Conservation (phyloP, 2,888 invertebrate genomes). For the Caradrina clavipalpis region DNA sequence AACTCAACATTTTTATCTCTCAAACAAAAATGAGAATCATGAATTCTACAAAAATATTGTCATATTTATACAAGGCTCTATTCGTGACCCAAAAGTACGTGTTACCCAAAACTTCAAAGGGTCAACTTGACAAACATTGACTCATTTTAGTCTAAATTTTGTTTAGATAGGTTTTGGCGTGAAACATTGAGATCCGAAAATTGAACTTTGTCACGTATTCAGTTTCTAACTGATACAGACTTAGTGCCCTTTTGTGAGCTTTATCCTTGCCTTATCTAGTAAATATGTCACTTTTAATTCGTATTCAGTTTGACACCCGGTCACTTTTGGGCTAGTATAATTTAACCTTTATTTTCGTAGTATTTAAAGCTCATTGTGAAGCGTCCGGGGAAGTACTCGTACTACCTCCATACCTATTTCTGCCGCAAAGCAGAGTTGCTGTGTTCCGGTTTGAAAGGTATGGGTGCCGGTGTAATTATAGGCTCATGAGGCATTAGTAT, state of each 20-base stretch:
- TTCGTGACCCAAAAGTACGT: constrained; percentile 21
- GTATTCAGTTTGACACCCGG: not conserved
- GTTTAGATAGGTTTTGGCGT: constrained; percentile 54
- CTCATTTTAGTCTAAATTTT: constrained; percentile 60
- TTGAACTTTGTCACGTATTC: constrained; percentile 56
- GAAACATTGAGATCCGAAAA: constrained; percentile 52
- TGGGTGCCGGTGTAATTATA: too few species aligned
- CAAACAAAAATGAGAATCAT: constrained; percentile 3
- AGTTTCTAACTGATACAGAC: constrained; percentile 36
- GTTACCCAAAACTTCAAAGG: constrained; percentile 49
- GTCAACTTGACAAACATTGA: constrained; percentile 54
- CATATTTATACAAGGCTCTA: constrained; percentile 6
- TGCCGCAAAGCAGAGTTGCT: too few species aligned
- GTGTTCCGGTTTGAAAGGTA: too few species aligned
- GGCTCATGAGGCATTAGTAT: too few species aligned
- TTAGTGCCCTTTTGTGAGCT: constrained; percentile 14
- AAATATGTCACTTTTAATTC: not conserved
- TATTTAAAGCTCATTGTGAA: too few species aligned
- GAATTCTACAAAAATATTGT: not conserved
- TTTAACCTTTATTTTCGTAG: not conserved
- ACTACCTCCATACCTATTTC: too few species aligned
- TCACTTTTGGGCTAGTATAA: not conserved
- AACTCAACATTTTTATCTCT: too few species aligned
- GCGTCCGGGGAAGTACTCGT: too few species aligned
- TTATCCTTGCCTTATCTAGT: not conserved